These are phyloP conservation scores for Pheosia gnoma DNA, from an alignment of 2,888 invertebrate genomes.

Conservation along the genomic window DNA sequence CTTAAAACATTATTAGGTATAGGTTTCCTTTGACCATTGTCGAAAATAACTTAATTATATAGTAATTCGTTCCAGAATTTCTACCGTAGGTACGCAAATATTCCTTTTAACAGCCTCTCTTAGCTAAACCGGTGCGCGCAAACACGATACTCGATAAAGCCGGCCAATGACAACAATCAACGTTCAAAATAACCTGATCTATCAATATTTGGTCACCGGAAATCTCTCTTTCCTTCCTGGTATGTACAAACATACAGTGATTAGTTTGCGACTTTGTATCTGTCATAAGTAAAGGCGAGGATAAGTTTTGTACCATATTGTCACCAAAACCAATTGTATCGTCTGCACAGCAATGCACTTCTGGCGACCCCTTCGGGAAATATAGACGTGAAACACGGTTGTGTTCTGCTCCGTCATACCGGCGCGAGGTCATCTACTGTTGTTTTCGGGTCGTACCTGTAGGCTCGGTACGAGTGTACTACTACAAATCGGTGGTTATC, in stretches of 20 bases:
- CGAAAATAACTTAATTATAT: neutral
- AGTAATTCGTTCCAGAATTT: neutral
- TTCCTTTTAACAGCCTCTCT: neutral
- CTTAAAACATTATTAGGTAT: no score
- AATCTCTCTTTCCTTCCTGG: no score
- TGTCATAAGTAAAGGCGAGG: no score
- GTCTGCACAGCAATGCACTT: no score
- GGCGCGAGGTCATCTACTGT: no score
- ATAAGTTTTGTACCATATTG: no score
- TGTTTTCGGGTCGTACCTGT: neutral
- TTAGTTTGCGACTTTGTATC: no score
- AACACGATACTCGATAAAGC: neutral
- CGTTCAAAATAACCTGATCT: neutral
- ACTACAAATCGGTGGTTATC: conserved; percentile 21
- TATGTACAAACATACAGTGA: no score
- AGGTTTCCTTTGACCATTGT: neutral
- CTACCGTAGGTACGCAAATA: neutral
- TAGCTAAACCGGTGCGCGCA: neutral
- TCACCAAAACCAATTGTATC: no score
- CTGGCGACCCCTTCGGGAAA: no score
- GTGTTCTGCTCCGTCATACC: no score
- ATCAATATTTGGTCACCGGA: neutral
- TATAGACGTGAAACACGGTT: no score
- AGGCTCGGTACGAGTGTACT: neutral
- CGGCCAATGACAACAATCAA: neutral